phyloP scores from a whole-genome alignment of 1,140 invertebrate species.

The Ectropis grisescens region DNA sequence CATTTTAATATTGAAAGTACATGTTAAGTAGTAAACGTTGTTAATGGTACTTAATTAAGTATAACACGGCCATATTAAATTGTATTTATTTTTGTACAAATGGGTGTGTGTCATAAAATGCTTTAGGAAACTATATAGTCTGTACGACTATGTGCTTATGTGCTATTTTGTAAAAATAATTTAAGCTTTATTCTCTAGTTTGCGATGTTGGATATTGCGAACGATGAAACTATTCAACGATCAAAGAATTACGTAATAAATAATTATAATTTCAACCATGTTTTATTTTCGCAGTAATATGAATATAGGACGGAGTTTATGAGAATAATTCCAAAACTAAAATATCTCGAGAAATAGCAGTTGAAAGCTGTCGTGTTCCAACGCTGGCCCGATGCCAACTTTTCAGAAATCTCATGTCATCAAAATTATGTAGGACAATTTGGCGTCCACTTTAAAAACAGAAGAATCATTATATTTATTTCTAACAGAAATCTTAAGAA shows the following conservation, averaged over 20 bases:
- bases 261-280: conserved; percentile 24
- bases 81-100: conserved; percentile 5
- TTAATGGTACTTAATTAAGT: neutral
- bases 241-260: conserved; percentile 46
- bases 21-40: too few relatives aligned
- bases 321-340: too few relatives aligned
- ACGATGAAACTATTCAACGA: conserved; percentile 24
- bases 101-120: conserved; percentile 8
- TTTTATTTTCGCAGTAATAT: too few relatives aligned
- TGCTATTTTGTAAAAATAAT: conserved; percentile 3
- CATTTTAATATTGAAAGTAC: too few relatives aligned
- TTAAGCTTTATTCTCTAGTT: conserved; percentile 4
- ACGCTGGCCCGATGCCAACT: conserved; percentile 44
- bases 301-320: too few relatives aligned
- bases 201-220: conserved; percentile 8
- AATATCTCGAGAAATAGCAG: too few relatives aligned
- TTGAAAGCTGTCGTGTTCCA: conserved; percentile 17
- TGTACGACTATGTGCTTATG: neutral
- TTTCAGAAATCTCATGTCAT: conserved; percentile 49
- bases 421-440: conserved; percentile 65
- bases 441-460: conserved; percentile 54
- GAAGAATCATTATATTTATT: conserved; percentile 54
- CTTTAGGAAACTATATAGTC: neutral
- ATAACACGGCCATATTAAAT: conserved; percentile 10
- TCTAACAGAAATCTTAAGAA: conserved; percentile 23